Evolutionary conservation across 2,797 vertebrate genomes (phyloP), one percentile per base, ranked within the genome.

Genomic region (Falco naumanni): DNA sequence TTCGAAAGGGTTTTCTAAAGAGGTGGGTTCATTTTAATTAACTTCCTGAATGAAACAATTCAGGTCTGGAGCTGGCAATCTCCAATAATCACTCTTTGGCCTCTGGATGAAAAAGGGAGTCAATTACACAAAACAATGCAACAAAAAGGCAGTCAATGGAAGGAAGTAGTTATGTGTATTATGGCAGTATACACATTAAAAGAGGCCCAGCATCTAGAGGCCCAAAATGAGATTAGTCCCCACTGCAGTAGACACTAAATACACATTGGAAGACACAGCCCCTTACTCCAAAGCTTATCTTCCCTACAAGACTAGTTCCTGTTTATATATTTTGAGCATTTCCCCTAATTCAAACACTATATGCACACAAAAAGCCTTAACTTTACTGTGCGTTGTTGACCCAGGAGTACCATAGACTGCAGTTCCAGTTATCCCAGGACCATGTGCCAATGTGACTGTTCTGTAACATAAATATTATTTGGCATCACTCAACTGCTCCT

Each of bases 41-140:
- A 97, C 90, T 96, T 96, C 89, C 96, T 96, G 94, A 97, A 96
- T 95, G 69, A 97, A 97, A 97, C 93, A 97, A 97, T 97, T 96
- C 96, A 84, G 69, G 39, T 93, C 94, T 97, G 82, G 81, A 95
- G 82, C 89, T 95, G 89, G 84, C 89, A 95, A 81, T 94, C 96
- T 95, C 87, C 94, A 97, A 96, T 96, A 95, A 96, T 94, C 96
- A 91, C 74, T 94, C 86, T 89, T 92, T 95, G 94, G 93, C 90
- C 92, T 95, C 92, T 94, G 92, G 87, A 94, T 93, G 87, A 92
- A 94, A 94, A 97, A 94, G 39, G 51, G 92, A 97, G 89, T 96
- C 94, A 95, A 94, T 96, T 94, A 95, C 82, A 56, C 66, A 94
- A 96, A 97, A 91, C 90, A 97, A 96, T 93, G 93, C 69, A 83